Evolutionary conservation across 2,797 vertebrate genomes (phyloP), one percentile per base, ranked within the genome.

Genomic region (Crax fasciolata): DNA sequence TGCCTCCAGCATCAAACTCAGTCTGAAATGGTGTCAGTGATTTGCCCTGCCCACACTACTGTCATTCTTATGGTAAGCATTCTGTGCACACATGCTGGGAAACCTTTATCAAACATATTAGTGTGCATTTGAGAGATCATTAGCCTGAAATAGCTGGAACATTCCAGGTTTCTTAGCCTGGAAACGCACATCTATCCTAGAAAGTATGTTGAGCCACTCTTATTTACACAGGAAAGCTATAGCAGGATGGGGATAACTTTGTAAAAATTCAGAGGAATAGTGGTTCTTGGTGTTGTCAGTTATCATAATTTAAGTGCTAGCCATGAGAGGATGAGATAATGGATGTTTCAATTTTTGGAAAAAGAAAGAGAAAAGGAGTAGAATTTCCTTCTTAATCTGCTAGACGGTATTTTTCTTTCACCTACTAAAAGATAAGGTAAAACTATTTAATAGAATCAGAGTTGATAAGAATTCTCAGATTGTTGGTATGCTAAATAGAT

Each of bases 51-150:
- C 97, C 97, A 97, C 97, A 85, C 96, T 68, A 90, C 96, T 95
- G 92, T 96, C 93, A 98, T 99, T 98, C 98, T 98, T 98, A 98
- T 98, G 98, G 94, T 98, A 98, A 99, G 97, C 98, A 97, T 97
- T 98, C 95, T 96, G 96, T 97, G 98, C 97, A 97, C 97, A 97
- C 98, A 98, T 87, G 97, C 97, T 97, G 96, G 70, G 98, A 92
- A 84, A 98, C 96, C 96, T 96, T 89, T 95, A 97, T 94, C 97
- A 97, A 97, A 98, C 98, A 96, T 97, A 97, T 98, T 98, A 96
- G 97, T 96, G 96, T 96, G 97, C 95, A 97, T 97, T 97, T 86
- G 94, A 97, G 89, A 96, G 98, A 98, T 98, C 98, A 98, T 99
- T 99, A 98, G 98, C 96, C 98, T 97, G 97, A 97, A 97, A 93